Evolutionary conservation across 35 echinoderm and acorn worm species (phyloP).

Genomic region (Apostichopus parvimensis): DNA sequence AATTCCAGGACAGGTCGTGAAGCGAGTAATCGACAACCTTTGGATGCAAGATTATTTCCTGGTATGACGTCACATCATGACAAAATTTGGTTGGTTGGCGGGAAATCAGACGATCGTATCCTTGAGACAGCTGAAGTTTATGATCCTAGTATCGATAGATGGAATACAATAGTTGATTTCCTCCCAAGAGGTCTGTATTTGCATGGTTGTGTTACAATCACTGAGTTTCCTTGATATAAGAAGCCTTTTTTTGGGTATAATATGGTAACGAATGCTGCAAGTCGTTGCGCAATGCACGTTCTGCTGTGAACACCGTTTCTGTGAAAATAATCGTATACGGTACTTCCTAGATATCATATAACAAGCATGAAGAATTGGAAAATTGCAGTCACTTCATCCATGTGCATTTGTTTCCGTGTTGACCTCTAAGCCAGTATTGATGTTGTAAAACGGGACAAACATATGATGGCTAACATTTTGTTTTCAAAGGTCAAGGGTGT

Average conservation of each 20-base stretch:
- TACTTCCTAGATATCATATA: no score
- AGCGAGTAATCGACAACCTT: slow-evolving; percentile 15
- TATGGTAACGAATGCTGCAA: no score
- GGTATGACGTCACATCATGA: slow-evolving; percentile 39
- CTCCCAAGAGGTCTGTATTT: slow-evolving; percentile 65
- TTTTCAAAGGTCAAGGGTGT: no score
- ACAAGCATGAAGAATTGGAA: background rate
- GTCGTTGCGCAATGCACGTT: no score
- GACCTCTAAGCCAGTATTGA: no score
- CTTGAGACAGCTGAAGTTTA: slow-evolving; percentile 58
- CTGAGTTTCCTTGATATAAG: background rate
- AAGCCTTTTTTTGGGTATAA: no score
- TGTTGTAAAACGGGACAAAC: no score
- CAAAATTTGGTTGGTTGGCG: slow-evolving; percentile 72
- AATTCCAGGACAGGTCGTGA: slow-evolving; percentile 40
- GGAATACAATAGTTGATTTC: slow-evolving; percentile 56
- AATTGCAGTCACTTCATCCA: background rate
- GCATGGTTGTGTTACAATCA: slow-evolving; percentile 69
- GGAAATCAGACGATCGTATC: slow-evolving; percentile 63
- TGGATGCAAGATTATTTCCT: slow-evolving; percentile 61
- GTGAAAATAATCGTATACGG: no score
- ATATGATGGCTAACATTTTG: no score
- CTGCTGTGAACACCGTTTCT: no score
- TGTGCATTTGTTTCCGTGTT: no score
- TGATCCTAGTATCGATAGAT: slow-evolving; percentile 58